These are phyloP conservation scores for Holothuria leucospilota DNA, from an alignment of 53 echinoderm and acorn worm genomes.

Conservation along the genomic window DNA sequence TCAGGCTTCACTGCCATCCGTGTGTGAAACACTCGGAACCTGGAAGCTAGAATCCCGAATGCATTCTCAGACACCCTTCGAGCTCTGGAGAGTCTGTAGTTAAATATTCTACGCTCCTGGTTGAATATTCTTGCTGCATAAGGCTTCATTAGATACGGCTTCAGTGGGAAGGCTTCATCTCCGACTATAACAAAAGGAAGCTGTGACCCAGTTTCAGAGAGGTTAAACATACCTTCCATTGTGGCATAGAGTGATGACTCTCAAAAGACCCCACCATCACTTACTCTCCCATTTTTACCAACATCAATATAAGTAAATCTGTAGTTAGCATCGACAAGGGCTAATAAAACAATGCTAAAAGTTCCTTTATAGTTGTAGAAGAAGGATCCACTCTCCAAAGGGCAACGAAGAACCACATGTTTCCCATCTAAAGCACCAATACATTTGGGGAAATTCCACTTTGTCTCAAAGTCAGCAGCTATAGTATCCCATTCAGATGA, in stretches of 20 bases:
- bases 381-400: not conserved
- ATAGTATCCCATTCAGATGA: not conserved
- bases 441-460: constrained; percentile 8
- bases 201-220: not conserved
- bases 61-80: constrained; percentile 47
- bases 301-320: not conserved
- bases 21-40: constrained; percentile 56
- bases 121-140: constrained; percentile 49
- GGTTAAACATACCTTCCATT: not conserved
- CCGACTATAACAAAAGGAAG: not conserved
- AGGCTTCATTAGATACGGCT: constrained; percentile 60
- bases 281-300: not conserved
- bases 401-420: not conserved
- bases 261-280: constrained; percentile 1
- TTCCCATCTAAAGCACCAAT: not conserved
- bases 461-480: not conserved
- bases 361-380: not conserved
- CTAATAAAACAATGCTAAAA: not conserved
- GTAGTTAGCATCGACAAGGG: constrained; percentile 5
- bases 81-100: constrained; percentile 59
- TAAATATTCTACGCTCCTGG: constrained; percentile 39
- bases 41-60: constrained; percentile 4
- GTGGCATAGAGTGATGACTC: not conserved
- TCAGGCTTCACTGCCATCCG: constrained; percentile 33
- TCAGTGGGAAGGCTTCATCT: constrained; percentile 52